Percentiles rank a stretch among this genome's conserved stretches.
These are phyloP conservation scores for Brachionus sp. DNA, from an alignment of 1,140 invertebrate species.

Conservation along the genomic window DNA sequence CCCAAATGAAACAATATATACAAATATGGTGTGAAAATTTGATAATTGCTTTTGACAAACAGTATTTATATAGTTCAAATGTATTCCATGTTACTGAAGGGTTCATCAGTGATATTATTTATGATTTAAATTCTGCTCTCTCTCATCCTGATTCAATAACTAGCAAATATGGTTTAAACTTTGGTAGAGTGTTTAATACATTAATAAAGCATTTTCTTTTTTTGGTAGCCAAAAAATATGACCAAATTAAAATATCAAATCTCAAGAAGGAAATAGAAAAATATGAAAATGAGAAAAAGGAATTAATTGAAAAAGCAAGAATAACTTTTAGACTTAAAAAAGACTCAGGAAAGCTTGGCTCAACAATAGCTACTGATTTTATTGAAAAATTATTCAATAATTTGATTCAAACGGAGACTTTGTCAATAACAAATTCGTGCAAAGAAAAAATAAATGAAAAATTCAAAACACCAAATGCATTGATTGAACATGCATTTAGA, in stretches of 20 bases:
- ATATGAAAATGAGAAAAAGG: background rate
- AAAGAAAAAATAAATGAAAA: background rate
- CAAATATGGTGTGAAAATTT: background rate
- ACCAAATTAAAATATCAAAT: background rate
- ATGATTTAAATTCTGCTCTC: background rate
- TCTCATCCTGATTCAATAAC: background rate
- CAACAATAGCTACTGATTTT: background rate
- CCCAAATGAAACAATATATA: background rate
- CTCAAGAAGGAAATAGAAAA: background rate
- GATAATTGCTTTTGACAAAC: background rate
- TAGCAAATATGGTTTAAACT: background rate
- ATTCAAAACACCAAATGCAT: background rate
- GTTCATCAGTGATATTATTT: background rate
- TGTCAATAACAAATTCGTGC: constrained; percentile 15
- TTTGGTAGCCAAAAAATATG: background rate
- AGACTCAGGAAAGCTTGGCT: background rate
- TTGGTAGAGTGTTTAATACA: background rate
- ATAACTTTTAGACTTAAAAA: background rate
- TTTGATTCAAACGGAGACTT: background rate
- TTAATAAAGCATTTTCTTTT: background rate
- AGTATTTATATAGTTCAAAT: background rate
- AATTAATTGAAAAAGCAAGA: background rate
- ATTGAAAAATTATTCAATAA: background rate
- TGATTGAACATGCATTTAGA: background rate
- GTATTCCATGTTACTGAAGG: background rate